A percentile compares a stretch with the other conserved stretches of the same genome.
These are phyloP conservation scores for Cottus gobio DNA, from an alignment of 2,113 vertebrate genomes.

Conservation along the genomic window DNA sequence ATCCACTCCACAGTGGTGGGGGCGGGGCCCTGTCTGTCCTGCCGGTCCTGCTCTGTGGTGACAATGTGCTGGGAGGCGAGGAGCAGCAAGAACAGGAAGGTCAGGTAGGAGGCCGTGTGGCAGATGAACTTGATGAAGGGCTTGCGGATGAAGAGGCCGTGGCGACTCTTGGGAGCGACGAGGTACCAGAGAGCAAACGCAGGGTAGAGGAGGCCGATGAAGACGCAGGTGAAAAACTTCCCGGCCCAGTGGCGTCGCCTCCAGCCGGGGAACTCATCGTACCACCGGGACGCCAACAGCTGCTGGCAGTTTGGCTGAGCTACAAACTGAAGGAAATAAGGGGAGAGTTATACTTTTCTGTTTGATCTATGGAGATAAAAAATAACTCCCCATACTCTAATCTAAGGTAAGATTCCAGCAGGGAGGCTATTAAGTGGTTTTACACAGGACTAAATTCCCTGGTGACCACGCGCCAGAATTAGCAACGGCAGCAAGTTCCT, in stretches of 20 bases:
- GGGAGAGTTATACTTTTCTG: background rate
- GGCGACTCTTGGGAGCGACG: slow-evolving; percentile 95
- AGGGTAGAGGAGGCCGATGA: slow-evolving; percentile 95
- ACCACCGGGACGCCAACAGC: slow-evolving; percentile 96
- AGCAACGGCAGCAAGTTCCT: slow-evolving; percentile 28
- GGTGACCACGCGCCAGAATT: slow-evolving; percentile 22
- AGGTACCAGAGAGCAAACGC: slow-evolving; percentile 94
- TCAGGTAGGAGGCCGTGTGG: slow-evolving; percentile 98
- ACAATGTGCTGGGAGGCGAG: slow-evolving; percentile 98
- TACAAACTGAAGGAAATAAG: slow-evolving; percentile 87
- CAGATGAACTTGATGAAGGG: slow-evolving; percentile 99
- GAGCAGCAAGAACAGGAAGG: slow-evolving; percentile 97
- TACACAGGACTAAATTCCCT: background rate
- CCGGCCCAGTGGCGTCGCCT: slow-evolving; percentile 96
- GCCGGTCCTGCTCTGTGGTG: slow-evolving; percentile 88
- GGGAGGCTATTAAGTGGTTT: slow-evolving; percentile 6
- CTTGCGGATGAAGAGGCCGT: slow-evolving; percentile 98
- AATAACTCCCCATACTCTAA: background rate
- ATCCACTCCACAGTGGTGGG: slow-evolving; percentile 98
- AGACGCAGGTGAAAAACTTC: slow-evolving; percentile 95
- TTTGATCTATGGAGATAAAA: background rate
- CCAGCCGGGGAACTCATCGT: slow-evolving; percentile 98
- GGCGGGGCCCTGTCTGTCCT: slow-evolving; percentile 90
- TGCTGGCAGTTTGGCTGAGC: slow-evolving; percentile 99
- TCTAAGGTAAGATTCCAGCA: background rate